These are phyloP conservation scores for Papilio elwesi DNA, from an alignment of 2,888 invertebrate species.

Conservation along the genomic window DNA sequence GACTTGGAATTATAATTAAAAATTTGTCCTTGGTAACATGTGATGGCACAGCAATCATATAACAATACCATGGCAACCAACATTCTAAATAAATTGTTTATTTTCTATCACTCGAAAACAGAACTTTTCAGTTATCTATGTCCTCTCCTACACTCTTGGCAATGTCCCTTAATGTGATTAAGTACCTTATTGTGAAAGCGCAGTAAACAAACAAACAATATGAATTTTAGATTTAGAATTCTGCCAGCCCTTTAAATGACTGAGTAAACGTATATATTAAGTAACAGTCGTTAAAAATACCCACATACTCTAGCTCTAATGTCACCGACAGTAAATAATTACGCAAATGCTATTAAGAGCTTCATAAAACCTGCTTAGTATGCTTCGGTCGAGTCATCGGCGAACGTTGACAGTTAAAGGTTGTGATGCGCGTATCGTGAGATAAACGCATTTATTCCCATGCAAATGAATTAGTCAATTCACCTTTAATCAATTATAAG, in stretches of 20 bases:
- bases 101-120: too few species aligned
- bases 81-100: too few species aligned
- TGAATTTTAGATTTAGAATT: neutral
- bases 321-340: constrained; percentile 35
- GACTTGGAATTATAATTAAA: too few species aligned
- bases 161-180: too few species aligned
- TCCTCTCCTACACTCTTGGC: too few species aligned
- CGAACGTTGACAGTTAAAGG: constrained; percentile 46
- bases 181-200: too few species aligned
- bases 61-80: too few species aligned
- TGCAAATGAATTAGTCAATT: constrained; percentile 22
- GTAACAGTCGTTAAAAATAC: constrained; percentile 17
- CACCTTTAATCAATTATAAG: neutral
- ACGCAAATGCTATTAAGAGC: constrained; percentile 33
- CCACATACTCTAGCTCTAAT: constrained; percentile 24
- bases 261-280: neutral
- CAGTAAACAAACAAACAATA: too few species aligned
- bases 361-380: constrained; percentile 42
- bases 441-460: constrained; percentile 34
- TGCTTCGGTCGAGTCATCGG: constrained; percentile 40
- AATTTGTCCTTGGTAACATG: too few species aligned
- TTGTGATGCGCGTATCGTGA: constrained; percentile 38
- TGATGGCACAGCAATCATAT: too few species aligned
- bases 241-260: neutral
- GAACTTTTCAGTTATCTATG: too few species aligned